These are phyloP conservation scores for Dorcus parallelipipedus DNA, from an alignment of 2,888 invertebrate genomes.

Conservation along the genomic window DNA sequence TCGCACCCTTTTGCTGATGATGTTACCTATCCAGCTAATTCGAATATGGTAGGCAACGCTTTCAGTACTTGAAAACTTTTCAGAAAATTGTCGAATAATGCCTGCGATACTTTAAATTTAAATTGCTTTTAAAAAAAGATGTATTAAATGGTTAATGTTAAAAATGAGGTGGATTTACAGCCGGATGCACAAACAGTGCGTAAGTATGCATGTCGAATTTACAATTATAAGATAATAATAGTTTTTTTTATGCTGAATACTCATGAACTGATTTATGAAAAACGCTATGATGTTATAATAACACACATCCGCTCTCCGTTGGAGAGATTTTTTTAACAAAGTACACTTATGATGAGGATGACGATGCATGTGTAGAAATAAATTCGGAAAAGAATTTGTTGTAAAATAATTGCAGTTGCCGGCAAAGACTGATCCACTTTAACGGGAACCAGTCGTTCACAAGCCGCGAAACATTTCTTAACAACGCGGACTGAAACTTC, in stretches of 20 bases:
- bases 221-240: slow-evolving; percentile 19
- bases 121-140: no score
- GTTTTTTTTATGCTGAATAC: slow-evolving; percentile 12
- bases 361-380: no score
- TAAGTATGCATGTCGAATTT: slow-evolving; percentile 18
- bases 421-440: no score
- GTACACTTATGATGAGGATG: no score
- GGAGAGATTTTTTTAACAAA: no score
- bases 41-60: no score
- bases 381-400: background rate
- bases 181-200: background rate
- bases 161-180: background rate
- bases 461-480: slow-evolving; percentile 14
- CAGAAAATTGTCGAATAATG: no score
- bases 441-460: slow-evolving; percentile 12
- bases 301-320: slow-evolving; percentile 12
- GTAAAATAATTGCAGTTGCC: slow-evolving; percentile 1
- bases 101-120: no score
- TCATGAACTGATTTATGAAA: background rate
- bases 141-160: no score
- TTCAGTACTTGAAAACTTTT: no score
- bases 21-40: background rate
- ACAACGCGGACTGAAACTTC: background rate
- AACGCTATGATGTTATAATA: slow-evolving; percentile 15
- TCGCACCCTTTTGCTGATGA: slow-evolving; percentile 26